These are phyloP conservation scores for Cryptotermes secundus DNA, from an alignment of 1,140 invertebrate genomes.

Conservation along the genomic window DNA sequence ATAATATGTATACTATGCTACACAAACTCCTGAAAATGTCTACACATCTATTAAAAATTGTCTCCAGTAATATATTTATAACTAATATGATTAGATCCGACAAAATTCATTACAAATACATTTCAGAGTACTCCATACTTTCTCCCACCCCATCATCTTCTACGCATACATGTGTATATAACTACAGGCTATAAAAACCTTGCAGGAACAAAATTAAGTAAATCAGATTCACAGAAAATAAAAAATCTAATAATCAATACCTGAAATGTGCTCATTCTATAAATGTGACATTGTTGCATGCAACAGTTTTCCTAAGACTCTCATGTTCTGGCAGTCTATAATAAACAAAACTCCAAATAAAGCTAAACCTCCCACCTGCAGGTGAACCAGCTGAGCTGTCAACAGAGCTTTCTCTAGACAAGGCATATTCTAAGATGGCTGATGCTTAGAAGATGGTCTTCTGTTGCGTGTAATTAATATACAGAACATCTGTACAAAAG, in stretches of 20 bases:
- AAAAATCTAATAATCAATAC: background rate
- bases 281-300: background rate
- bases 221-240: background rate
- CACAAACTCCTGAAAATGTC: background rate
- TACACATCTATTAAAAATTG: background rate
- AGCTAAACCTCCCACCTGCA: too few species aligned
- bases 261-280: background rate
- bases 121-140: too few species aligned
- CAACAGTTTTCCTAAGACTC: background rate
- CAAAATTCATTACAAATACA: background rate
- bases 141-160: background rate
- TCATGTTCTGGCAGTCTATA: too few species aligned
- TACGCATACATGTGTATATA: background rate
- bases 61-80: background rate
- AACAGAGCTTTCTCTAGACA: too few species aligned
- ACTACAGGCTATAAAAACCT: background rate
- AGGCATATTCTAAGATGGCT: too few species aligned
- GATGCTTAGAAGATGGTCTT: too few species aligned
- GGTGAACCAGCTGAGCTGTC: too few species aligned
- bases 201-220: conserved; percentile 7
- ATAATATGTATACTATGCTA: background rate
- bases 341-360: too few species aligned
- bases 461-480: too few species aligned
- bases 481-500: too few species aligned
- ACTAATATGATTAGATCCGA: background rate